phyloP scores from a whole-genome alignment of 2,888 invertebrate species.

The Teinopalpus imperialis region DNA sequence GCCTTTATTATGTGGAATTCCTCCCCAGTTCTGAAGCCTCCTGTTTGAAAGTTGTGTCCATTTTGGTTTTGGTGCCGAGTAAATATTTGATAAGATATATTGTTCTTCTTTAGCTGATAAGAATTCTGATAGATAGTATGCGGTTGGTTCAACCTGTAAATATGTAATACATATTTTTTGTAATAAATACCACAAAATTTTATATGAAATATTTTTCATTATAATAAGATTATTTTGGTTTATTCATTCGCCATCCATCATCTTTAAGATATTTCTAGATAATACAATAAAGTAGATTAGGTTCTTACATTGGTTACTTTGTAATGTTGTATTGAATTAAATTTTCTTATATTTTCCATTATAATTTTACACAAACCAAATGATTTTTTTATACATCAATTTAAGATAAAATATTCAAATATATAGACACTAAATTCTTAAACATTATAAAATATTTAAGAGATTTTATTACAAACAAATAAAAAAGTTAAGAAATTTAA shows the following conservation, averaged over 20 bases:
- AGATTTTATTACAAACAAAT: no score
- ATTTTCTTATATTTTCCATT: slow-evolving; percentile 15
- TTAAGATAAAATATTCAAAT: no score
- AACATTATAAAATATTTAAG: no score
- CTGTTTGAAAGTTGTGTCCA: slow-evolving; percentile 97
- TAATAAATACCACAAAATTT: neutral
- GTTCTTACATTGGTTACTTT: slow-evolving; percentile 31
- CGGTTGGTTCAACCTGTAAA: slow-evolving; percentile 80
- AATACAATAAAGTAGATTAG: neutral
- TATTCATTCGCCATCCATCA: no score
- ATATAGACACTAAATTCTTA: no score
- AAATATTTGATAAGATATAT: slow-evolving; percentile 87
- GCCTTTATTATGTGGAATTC: slow-evolving; percentile 90
- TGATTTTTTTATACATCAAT: no score
- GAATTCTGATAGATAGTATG: slow-evolving; percentile 94
- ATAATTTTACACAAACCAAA: neutral
- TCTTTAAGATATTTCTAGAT: no score
- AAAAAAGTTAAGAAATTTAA: no score
- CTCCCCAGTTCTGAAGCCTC: slow-evolving; percentile 98
- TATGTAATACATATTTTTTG: neutral
- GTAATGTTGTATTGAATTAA: slow-evolving; percentile 19
- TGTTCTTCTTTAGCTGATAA: slow-evolving; percentile 88
- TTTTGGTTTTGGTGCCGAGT: slow-evolving; percentile 93
- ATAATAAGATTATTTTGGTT: no score
- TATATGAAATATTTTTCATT: neutral